Percentiles rank a stretch among this genome's conserved stretches.
These are phyloP conservation scores for Eupeodes luniger DNA, from an alignment of 2,888 invertebrate species.

Conservation along the genomic window DNA sequence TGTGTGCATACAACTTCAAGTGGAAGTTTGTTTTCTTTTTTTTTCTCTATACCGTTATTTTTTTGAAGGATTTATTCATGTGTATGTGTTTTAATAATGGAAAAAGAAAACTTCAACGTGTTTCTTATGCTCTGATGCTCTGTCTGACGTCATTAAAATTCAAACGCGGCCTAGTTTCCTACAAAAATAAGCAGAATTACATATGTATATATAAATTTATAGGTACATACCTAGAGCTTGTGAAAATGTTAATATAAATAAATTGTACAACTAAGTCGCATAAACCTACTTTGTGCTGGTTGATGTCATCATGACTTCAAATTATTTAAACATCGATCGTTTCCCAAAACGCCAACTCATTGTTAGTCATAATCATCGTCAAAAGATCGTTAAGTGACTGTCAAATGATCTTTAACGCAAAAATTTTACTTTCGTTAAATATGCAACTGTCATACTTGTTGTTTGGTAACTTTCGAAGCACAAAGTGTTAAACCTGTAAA, in stretches of 20 bases:
- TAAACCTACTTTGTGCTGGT: neutral
- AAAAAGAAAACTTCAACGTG: slow-evolving; percentile 43
- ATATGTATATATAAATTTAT: neutral
- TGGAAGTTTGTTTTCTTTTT: slow-evolving; percentile 44
- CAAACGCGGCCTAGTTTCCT: slow-evolving; percentile 81
- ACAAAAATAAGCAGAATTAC: slow-evolving; percentile 52
- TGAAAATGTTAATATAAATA: neutral
- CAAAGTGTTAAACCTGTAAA: too few relatives aligned
- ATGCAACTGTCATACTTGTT: too few relatives aligned
- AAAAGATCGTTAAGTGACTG: too few relatives aligned
- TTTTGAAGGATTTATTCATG: slow-evolving; percentile 46
- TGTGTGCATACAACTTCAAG: slow-evolving; percentile 44
- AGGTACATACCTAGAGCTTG: neutral
- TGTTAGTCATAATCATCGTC: too few relatives aligned
- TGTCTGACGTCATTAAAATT: slow-evolving; percentile 81
- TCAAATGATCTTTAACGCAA: too few relatives aligned
- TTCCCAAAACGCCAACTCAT: too few relatives aligned
- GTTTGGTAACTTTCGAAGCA: too few relatives aligned
- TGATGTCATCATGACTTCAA: too few relatives aligned
- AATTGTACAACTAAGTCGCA: neutral
- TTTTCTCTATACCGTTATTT: neutral
- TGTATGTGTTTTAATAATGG: slow-evolving; percentile 47
- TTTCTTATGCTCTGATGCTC: slow-evolving; percentile 30
- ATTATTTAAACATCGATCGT: too few relatives aligned
- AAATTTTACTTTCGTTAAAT: too few relatives aligned